These are phyloP conservation scores for Drosophila longiperda DNA, from an alignment of 2,888 invertebrate genomes.

Conservation along the genomic window DNA sequence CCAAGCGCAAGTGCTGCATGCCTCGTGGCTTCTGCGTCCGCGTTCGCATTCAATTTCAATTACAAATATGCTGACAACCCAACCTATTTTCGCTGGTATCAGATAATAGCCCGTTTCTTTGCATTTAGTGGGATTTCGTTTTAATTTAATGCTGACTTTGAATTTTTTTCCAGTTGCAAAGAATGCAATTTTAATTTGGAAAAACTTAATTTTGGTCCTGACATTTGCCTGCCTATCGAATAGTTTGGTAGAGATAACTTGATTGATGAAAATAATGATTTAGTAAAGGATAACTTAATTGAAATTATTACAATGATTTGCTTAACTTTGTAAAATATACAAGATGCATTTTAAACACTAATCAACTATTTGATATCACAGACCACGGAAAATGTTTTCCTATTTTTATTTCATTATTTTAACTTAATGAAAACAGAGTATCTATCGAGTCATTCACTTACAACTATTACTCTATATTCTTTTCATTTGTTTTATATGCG, in stretches of 20 bases:
- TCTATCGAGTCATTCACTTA: neutral
- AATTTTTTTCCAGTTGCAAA: slow-evolving; percentile 30
- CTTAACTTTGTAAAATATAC: neutral
- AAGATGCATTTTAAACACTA: neutral
- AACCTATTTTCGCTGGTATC: slow-evolving; percentile 33
- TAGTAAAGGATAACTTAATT: neutral
- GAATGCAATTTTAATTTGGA: slow-evolving; percentile 46
- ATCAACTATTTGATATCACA: neutral
- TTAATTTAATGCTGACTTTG: slow-evolving; percentile 32
- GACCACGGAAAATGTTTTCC: neutral
- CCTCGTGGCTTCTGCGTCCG: slow-evolving; percentile 33
- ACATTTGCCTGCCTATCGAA: neutral
- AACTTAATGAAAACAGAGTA: slow-evolving; percentile 16
- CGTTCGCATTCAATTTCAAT: slow-evolving; percentile 57
- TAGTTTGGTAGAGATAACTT: neutral
- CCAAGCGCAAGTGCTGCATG: slow-evolving; percentile 39
- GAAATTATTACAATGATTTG: slow-evolving; percentile 13
- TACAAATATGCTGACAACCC: slow-evolving; percentile 66
- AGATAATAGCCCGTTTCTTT: slow-evolving; percentile 34
- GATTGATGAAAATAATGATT: slow-evolving; percentile 12
- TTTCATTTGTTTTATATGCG: slow-evolving; percentile 34
- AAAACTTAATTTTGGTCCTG: slow-evolving; percentile 3
- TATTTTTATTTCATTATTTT: too few relatives aligned
- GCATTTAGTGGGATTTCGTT: slow-evolving; percentile 34
- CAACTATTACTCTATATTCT: neutral